Percentiles rank a stretch among this genome's conserved stretches.
phyloP scores from a whole-genome alignment of 1,140 invertebrate genomes.

The Chironomus tepperi region DNA sequence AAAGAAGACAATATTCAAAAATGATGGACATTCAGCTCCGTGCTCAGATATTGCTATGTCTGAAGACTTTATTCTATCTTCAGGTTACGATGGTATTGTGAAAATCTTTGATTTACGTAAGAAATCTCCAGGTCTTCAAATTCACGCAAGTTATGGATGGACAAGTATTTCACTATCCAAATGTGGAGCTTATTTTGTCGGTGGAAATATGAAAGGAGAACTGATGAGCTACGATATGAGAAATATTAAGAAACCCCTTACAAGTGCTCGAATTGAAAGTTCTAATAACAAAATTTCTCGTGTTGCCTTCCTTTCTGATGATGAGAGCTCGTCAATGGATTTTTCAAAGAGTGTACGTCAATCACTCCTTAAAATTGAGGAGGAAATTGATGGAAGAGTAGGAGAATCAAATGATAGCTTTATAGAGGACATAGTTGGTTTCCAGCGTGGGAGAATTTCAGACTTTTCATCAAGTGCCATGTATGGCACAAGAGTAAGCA shows the following conservation, averaged over 20 bases:
- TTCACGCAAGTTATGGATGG: conserved; percentile 32
- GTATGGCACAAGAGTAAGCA: background rate
- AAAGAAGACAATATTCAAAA: conserved; percentile 33
- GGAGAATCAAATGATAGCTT: background rate
- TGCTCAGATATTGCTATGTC: conserved; percentile 36
- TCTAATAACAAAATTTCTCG: background rate
- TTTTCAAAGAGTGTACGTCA: background rate
- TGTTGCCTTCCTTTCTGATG: background rate
- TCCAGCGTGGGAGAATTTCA: background rate
- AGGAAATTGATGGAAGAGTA: background rate
- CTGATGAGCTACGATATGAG: conserved; percentile 37
- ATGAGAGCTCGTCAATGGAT: background rate
- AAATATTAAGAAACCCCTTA: conserved; percentile 31
- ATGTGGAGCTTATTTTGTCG: conserved; percentile 37
- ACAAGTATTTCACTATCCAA: conserved; percentile 35
- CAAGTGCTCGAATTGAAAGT: conserved; percentile 31
- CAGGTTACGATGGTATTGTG: conserved; percentile 37
- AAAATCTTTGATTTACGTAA: conserved; percentile 37
- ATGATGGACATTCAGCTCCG: conserved; percentile 35
- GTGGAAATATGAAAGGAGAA: conserved; percentile 38
- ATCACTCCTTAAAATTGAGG: background rate
- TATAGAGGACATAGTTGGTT: background rate
- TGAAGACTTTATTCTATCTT: conserved; percentile 34
- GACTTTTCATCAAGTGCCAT: background rate
- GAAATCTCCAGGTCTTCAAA: conserved; percentile 29